These are phyloP conservation scores for Myopa tessellatipennis DNA, from an alignment of 2,888 invertebrate species.

Conservation along the genomic window DNA sequence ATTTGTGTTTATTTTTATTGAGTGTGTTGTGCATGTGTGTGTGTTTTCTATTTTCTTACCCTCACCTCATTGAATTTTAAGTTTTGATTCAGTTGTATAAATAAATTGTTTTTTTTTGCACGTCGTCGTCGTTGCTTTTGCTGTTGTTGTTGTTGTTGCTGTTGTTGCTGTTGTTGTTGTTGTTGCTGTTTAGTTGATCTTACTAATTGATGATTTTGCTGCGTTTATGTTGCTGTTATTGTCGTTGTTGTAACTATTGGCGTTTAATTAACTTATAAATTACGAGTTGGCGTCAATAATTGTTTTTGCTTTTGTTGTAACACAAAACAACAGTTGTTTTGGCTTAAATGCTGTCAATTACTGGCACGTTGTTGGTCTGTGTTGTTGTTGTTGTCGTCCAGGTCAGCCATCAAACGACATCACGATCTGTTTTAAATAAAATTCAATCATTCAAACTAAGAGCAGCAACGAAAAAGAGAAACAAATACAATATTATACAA, in stretches of 20 bases:
- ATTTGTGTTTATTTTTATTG: neutral
- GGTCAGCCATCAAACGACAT: neutral
- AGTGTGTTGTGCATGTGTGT: neutral
- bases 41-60: neutral
- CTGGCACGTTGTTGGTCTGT: neutral
- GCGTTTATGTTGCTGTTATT: neutral
- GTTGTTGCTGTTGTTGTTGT: neutral
- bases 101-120: constrained; percentile 1
- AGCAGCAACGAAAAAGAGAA: neutral
- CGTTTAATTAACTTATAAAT: constrained; percentile 30
- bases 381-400: constrained; percentile 2
- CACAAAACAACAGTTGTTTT: constrained; percentile 11
- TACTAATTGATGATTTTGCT: neutral
- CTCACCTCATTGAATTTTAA: neutral
- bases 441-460: constrained; percentile 10
- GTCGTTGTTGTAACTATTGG: constrained; percentile 11
- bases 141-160: neutral
- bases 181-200: too few relatives aligned
- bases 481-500: constrained; percentile 1
- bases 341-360: neutral
- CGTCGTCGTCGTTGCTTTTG: neutral
- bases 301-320: neutral
- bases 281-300: constrained; percentile 24
- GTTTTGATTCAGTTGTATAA: constrained; percentile 18
- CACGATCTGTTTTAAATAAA: constrained; percentile 27